Base-by-base conservation (phyloP, 2,113 vertebrate genomes). In the Nerophis lumbriciformis region DNA sequence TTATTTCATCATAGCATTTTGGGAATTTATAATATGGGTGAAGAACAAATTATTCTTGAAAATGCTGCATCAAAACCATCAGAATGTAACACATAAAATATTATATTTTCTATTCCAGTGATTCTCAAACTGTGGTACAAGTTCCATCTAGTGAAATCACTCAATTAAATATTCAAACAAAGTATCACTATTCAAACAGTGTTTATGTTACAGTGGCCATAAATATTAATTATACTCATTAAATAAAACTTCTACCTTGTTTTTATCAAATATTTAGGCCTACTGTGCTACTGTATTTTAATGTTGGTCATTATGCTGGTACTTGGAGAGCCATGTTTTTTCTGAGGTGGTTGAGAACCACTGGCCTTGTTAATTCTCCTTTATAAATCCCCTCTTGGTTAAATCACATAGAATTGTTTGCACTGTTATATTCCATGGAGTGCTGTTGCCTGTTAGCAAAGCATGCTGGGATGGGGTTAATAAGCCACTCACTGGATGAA, bases 401-500 rank as follows among this genome's bases (percentile, higher is more conserved):
- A 48, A 21, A 59, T 57, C 65, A 53, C 80, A 83, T 80, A 61
- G 77, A 80, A 75, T 81, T 59, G 63, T 65, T 54, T 13, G 4
- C 0, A 21, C 7, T 49, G 65, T 6, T 65, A 72, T 28, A 81
- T 85, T 79, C 82, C 59, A 81, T 77, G 79, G 51, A 16, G 53
- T 69, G 63, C 39, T 56, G 58, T 13, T 42, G 54, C 14, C 21
- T 64, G 45, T 71, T 69, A 77, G 80, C 78, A 75, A 77, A 77
- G 82, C 79, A 81, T 78, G 78, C 64, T 66, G 75, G 72, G 63
- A 74, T 62, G 63, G 77, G 83, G 80, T 85, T 85, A 77, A 73
- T 79, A 77, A 88, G 80, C 88, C 91, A 99, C 97, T 99, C 93
- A 99, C 97, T 98, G 89, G 97, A 98, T 75, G 97, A 99, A 79